Percentiles rank a stretch among this genome's conserved stretches.
Evolutionary conservation across 2,113 vertebrate genomes (phyloP).

Genomic region (Cathartes aura): DNA sequence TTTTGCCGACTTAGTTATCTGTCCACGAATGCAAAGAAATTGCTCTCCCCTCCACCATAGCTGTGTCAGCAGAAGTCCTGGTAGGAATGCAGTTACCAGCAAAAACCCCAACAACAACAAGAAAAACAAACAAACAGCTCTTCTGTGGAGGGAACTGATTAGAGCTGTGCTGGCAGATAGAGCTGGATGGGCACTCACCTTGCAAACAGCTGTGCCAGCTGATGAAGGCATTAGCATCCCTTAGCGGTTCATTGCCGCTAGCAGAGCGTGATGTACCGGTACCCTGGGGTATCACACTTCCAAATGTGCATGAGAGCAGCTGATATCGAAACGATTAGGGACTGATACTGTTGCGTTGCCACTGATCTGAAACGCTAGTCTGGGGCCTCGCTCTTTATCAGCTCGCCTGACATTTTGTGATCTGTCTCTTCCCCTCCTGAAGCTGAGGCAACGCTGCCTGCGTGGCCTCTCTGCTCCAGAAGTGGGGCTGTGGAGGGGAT

Average conservation of each 20-base stretch:
- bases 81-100: neutral
- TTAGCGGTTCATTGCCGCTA: fast-evolving
- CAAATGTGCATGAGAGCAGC: neutral
- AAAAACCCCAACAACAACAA: neutral
- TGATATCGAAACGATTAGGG: fast-evolving
- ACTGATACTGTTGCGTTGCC: neutral
- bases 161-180: neutral
- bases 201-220: neutral
- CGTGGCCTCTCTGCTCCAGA: neutral
- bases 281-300: neutral
- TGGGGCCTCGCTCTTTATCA: neutral
- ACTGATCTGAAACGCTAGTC: neutral
- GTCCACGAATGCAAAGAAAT: neutral
- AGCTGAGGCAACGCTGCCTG: neutral
- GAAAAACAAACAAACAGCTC: neutral
- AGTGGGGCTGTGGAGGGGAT: no score
- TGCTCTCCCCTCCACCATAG: neutral
- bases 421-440: neutral
- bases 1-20: neutral
- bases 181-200: neutral
- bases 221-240: neutral
- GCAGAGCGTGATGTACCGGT: neutral
- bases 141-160: fast-evolving
- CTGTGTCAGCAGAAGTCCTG: constrained; percentile 24
- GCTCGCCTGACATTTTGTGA: neutral